Percentiles rank a stretch among this genome's conserved stretches.
phyloP scores from a whole-genome alignment of 2,797 vertebrate genomes.

The Cyprinodon diabolis region DNA sequence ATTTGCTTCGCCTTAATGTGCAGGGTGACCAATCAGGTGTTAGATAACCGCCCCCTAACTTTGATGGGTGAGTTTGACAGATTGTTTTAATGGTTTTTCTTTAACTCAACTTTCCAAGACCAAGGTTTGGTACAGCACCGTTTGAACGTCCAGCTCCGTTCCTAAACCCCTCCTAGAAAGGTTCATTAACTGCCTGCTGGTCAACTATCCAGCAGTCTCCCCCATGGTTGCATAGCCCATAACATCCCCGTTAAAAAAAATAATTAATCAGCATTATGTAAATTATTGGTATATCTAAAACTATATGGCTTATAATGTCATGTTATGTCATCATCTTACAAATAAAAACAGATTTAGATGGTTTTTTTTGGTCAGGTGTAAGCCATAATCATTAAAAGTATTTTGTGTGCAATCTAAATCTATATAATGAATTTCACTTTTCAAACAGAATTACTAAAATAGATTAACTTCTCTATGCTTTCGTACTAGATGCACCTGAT shows the following conservation, averaged over 20 bases:
- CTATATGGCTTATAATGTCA: neutral
- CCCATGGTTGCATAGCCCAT: neutral
- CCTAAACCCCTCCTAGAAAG: neutral
- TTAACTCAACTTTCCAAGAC: neutral
- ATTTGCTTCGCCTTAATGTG: too few species aligned
- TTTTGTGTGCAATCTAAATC: neutral
- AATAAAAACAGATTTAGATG: neutral
- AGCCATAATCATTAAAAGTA: neutral
- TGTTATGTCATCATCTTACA: neutral
- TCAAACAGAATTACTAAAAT: neutral
- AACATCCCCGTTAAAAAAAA: neutral
- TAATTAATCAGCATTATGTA: neutral
- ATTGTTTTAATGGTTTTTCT: neutral
- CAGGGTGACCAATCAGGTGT: too few species aligned
- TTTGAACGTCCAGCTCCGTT: neutral
- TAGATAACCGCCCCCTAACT: too few species aligned
- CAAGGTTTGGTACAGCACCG: neutral
- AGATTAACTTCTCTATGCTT: neutral
- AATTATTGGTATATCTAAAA: too few species aligned
- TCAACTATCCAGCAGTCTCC: neutral
- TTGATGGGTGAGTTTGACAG: too few species aligned
- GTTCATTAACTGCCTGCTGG: neutral
- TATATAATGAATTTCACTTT: slow-evolving; percentile 2
- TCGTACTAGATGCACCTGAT: neutral
- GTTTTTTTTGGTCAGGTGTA: neutral